Evolutionary conservation across 2,888 invertebrate species (phyloP).

Genomic region (Parnassius smintheus): DNA sequence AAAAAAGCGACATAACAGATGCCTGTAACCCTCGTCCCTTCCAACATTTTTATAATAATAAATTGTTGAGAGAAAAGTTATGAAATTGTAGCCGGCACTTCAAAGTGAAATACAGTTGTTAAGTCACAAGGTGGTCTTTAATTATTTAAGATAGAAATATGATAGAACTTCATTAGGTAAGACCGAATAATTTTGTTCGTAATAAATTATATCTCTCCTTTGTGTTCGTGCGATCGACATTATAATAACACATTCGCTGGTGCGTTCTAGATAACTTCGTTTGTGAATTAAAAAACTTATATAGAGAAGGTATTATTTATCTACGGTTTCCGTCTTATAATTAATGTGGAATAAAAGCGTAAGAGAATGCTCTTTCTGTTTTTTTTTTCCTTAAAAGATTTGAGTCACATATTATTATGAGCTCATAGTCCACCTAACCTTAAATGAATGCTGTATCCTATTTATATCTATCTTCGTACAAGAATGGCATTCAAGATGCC

Average conservation of each 20-base stretch:
- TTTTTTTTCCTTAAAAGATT: too few relatives aligned
- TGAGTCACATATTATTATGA: too few relatives aligned
- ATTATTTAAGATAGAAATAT: slow-evolving; percentile 72
- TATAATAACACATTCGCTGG: slow-evolving; percentile 35
- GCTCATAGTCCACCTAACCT: too few relatives aligned
- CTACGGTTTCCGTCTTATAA: too few relatives aligned
- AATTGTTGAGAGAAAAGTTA: slow-evolving; percentile 59
- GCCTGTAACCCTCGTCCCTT: slow-evolving; percentile 51
- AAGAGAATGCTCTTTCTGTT: too few relatives aligned
- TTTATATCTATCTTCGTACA: too few relatives aligned
- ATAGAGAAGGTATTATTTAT: too few relatives aligned
- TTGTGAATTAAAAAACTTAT: neutral
- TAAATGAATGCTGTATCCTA: too few relatives aligned
- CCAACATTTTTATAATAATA: slow-evolving; percentile 68
- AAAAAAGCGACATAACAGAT: slow-evolving; percentile 73
- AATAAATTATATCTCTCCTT: slow-evolving; percentile 60
- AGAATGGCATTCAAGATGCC: too few relatives aligned
- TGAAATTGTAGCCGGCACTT: slow-evolving; percentile 59
- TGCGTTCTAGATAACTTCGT: neutral
- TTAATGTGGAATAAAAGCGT: too few relatives aligned
- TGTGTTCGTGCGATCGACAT: slow-evolving; percentile 39
- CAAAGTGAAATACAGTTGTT: slow-evolving; percentile 69
- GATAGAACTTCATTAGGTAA: slow-evolving; percentile 68
- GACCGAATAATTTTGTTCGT: slow-evolving; percentile 48
- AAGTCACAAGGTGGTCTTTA: slow-evolving; percentile 68